phyloP scores from a whole-genome alignment of 2,113 vertebrate species.

The Cephalopholis sonnerati region DNA sequence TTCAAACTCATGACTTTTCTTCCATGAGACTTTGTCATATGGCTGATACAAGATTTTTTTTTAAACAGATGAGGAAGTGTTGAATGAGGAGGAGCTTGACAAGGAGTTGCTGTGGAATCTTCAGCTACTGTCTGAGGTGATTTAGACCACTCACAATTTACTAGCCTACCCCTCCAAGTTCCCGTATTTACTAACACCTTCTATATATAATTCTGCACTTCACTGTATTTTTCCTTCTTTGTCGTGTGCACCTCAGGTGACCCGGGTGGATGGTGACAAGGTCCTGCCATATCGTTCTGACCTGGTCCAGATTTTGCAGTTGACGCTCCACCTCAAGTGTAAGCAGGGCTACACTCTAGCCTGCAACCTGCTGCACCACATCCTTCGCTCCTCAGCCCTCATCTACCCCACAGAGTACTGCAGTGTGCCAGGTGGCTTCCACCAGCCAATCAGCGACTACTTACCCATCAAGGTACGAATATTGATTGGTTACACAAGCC shows the following conservation, averaged over 20 bases:
- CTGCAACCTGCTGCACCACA: slow-evolving; percentile 96
- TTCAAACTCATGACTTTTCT: background rate
- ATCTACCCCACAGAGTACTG: slow-evolving; percentile 99
- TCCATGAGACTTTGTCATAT: background rate
- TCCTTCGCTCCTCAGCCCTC: slow-evolving; percentile 94
- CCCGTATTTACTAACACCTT: background rate
- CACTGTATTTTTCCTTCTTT: background rate
- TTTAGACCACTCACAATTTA: background rate
- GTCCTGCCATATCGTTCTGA: slow-evolving; percentile 92
- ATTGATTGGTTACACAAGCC: background rate
- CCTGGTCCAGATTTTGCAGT: slow-evolving; percentile 93
- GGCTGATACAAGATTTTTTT: slow-evolving; percentile 53
- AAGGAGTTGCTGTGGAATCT: slow-evolving; percentile 98
- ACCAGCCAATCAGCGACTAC: slow-evolving; percentile 91
- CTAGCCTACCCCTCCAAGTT: background rate
- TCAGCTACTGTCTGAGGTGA: slow-evolving; percentile 97
- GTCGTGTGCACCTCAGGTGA: slow-evolving; percentile 85
- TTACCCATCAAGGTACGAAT: slow-evolving; percentile 94
- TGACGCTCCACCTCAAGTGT: slow-evolving; percentile 93
- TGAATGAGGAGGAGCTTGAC: slow-evolving; percentile 96
- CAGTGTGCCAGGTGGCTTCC: slow-evolving; percentile 96
- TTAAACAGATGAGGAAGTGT: slow-evolving; percentile 93
- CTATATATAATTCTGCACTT: background rate
- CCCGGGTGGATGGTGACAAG: slow-evolving; percentile 96
- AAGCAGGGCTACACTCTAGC: slow-evolving; percentile 98